These are phyloP conservation scores for Passer domesticus DNA, from an alignment of 2,113 vertebrate genomes.

Conservation along the genomic window DNA sequence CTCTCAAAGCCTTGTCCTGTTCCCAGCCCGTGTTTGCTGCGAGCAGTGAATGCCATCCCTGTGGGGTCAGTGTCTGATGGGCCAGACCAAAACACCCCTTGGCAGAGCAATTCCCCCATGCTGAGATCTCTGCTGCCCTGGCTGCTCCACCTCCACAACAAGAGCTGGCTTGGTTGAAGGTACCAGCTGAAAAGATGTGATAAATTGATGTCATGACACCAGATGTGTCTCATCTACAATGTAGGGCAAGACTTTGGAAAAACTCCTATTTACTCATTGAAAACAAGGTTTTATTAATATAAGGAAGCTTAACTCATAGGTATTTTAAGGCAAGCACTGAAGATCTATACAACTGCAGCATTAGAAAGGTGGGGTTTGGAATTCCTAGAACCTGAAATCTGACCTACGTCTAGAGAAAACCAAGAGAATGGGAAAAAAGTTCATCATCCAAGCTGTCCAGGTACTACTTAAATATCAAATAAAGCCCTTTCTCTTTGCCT, in stretches of 20 bases:
- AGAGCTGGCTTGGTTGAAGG: not conserved
- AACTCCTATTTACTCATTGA: fast-evolving
- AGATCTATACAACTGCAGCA: fast-evolving
- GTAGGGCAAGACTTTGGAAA: not conserved
- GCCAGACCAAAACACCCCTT: not conserved
- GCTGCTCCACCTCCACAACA: not conserved
- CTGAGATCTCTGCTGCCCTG: not conserved
- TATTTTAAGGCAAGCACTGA: not conserved
- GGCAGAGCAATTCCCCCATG: not conserved
- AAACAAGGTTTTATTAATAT: not conserved
- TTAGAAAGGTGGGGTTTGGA: not conserved
- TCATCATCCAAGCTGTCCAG: not conserved
- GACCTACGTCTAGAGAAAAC: not conserved
- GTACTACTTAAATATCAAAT: not conserved
- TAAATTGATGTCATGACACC: fast-evolving
- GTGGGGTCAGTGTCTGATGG: not conserved
- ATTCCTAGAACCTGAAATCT: not conserved
- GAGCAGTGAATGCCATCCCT: not conserved
- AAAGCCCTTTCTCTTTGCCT: not conserved
- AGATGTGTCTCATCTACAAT: not conserved
- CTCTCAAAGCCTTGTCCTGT: not conserved
- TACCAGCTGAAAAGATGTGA: fast-evolving
- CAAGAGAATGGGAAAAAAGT: not conserved
- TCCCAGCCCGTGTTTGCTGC: not conserved
- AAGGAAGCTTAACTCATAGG: not conserved